These are phyloP conservation scores for Calliopum simillimum DNA, from an alignment of 2,888 invertebrate species.

Conservation along the genomic window DNA sequence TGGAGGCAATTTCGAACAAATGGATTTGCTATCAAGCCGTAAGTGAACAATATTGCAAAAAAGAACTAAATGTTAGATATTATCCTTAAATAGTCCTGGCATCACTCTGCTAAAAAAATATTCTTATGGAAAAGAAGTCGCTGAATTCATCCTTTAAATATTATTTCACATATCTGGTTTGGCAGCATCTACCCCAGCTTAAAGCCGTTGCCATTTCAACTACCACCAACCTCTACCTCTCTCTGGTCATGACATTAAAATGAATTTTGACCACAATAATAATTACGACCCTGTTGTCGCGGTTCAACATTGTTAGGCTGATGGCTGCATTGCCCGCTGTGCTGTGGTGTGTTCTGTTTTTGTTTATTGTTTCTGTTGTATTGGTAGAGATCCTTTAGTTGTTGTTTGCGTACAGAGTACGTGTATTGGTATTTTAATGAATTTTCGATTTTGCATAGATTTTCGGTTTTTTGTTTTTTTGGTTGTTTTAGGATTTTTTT, in stretches of 20 bases:
- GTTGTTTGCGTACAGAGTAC: conserved; percentile 18
- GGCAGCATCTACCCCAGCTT: too few species aligned
- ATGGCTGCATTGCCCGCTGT: conserved; percentile 21
- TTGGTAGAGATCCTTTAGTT: conserved; percentile 20
- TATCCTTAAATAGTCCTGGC: too few species aligned
- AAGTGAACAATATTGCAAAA: too few species aligned
- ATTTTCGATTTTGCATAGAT: neutral
- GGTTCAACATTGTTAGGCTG: too few species aligned
- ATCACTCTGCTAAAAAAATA: too few species aligned
- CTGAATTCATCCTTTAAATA: too few species aligned
- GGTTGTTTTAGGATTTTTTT: conserved; percentile 3
- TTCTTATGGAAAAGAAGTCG: too few species aligned
- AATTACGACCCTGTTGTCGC: conserved; percentile 13
- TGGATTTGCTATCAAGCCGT: too few species aligned
- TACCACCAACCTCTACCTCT: neutral
- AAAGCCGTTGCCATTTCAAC: neutral
- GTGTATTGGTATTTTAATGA: neutral
- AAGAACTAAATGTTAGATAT: too few species aligned
- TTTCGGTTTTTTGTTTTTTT: too few species aligned
- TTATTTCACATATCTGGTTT: too few species aligned
- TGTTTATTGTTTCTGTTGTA: conserved; percentile 6
- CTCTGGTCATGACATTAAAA: neutral
- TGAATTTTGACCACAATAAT: conserved; percentile 24
- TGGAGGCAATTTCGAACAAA: too few species aligned
- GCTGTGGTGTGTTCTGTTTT: conserved; percentile 24